Conservation (phyloP, 2,113 vertebrate genomes). For the Fregetta grallaria region DNA sequence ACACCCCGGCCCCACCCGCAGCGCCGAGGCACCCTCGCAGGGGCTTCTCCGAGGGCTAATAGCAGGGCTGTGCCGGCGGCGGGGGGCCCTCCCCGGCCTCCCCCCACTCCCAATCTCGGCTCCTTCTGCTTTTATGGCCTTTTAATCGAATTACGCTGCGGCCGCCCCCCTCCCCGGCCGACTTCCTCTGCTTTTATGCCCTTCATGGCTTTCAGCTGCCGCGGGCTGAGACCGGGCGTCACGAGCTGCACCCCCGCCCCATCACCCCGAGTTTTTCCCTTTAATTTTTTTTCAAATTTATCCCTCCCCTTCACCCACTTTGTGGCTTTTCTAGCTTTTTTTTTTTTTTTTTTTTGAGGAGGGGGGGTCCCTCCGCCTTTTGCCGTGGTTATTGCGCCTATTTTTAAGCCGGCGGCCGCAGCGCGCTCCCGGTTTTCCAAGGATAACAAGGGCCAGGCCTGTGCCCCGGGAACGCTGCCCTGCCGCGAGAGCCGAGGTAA, state of each 20-base stretch:
- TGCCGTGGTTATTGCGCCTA: background rate
- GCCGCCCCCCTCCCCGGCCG: conserved; percentile 12
- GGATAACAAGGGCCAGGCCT: conserved; percentile 8
- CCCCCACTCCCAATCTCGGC: background rate
- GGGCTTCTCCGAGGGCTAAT: background rate
- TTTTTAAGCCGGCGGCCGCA: background rate
- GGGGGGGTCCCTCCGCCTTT: background rate
- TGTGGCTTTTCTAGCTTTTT: background rate
- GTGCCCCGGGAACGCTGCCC: background rate
- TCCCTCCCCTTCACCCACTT: background rate
- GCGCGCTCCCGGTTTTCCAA: background rate
- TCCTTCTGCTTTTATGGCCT: conserved; percentile 4
- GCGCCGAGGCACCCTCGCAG: no score
- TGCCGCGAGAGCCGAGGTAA: background rate
- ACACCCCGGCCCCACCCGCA: no score
- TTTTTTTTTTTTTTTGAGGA: background rate
- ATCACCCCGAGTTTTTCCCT: background rate
- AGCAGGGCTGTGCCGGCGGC: background rate
- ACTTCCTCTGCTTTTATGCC: conserved; percentile 45
- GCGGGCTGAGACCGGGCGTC: background rate
- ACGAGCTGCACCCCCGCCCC: background rate
- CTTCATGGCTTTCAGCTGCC: conserved; percentile 34
- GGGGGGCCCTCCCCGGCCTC: background rate
- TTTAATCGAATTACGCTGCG: conserved; percentile 56
- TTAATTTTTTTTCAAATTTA: no score